Conservation (phyloP, 2,113 vertebrate species). For the Sturnus vulgaris region DNA sequence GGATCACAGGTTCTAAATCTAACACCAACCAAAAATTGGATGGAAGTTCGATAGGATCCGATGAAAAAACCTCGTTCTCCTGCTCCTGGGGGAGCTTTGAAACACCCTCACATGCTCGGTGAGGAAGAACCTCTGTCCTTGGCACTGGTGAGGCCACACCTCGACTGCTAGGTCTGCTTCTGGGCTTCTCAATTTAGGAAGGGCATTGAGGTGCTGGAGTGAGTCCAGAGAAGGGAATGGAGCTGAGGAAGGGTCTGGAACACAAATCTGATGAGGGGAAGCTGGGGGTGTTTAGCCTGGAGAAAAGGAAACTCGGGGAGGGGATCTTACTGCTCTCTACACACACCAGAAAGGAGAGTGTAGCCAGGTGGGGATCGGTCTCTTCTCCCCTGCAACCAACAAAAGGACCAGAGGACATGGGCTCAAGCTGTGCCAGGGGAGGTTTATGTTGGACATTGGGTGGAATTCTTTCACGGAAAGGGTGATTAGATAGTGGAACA, state of each 20-base stretch:
- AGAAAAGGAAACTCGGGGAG: not conserved
- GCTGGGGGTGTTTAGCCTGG: not conserved
- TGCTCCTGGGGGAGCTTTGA: not conserved
- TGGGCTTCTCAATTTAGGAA: not conserved
- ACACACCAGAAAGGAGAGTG: no score
- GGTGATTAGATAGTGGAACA: not conserved
- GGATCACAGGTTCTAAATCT: not conserved
- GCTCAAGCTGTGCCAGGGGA: not conserved
- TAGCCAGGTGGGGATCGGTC: rapidly evolving
- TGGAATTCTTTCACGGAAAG: not conserved
- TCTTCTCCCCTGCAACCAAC: not conserved
- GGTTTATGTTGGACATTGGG: not conserved
- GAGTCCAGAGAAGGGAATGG: not conserved
- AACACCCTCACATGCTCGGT: rapidly evolving
- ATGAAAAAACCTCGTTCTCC: rapidly evolving
- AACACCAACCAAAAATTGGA: not conserved
- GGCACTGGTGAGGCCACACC: not conserved
- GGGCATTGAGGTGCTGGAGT: not conserved
- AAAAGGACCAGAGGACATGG: rapidly evolving
- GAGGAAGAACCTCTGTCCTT: not conserved
- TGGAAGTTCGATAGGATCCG: rapidly evolving
- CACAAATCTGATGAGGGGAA: not conserved
- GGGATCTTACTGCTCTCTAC: rapidly evolving
- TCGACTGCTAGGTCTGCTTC: not conserved
- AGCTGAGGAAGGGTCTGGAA: not conserved